Percentiles rank a stretch among this genome's conserved stretches.
Conservation (phyloP, 2,797 vertebrate genomes). For the Xenentodon cancila region DNA sequence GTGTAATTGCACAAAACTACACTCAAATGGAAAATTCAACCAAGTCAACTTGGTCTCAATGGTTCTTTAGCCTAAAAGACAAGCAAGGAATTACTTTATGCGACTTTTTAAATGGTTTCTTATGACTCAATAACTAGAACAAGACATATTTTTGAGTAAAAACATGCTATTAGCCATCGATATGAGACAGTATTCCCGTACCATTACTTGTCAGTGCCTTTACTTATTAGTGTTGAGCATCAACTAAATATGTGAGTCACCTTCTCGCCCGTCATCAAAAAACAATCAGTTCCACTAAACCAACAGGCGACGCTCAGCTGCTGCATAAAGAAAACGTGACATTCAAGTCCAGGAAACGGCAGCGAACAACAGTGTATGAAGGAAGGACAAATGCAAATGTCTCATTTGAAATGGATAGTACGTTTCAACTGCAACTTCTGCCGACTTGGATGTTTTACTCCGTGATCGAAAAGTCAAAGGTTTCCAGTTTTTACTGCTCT, state of each 20-base stretch:
- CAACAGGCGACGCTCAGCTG: conserved; percentile 46
- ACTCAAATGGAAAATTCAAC: conserved; percentile 57
- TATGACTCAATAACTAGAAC: neutral
- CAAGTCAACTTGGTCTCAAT: conserved; percentile 42
- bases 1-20: conserved; percentile 55
- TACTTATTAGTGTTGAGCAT: conserved; percentile 50
- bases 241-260: conserved; percentile 65
- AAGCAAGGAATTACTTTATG: conserved; percentile 12
- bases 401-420: conserved; percentile 59
- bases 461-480: conserved; percentile 35
- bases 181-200: neutral
- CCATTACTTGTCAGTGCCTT: conserved; percentile 27
- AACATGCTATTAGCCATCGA: neutral
- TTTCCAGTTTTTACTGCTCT: conserved; percentile 16
- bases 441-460: conserved; percentile 9
- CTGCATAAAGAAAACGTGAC: conserved; percentile 67
- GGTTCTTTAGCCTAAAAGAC: conserved; percentile 9
- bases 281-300: conserved; percentile 71
- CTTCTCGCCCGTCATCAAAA: conserved; percentile 69
- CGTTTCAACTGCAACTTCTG: conserved; percentile 30
- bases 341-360: conserved; percentile 52
- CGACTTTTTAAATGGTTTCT: too few species aligned
- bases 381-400: conserved; percentile 70
- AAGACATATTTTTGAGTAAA: neutral
- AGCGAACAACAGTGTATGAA: conserved; percentile 31